These are phyloP conservation scores for Conchocele bisecta DNA, from an alignment of 2,888 invertebrate species.

Conservation along the genomic window DNA sequence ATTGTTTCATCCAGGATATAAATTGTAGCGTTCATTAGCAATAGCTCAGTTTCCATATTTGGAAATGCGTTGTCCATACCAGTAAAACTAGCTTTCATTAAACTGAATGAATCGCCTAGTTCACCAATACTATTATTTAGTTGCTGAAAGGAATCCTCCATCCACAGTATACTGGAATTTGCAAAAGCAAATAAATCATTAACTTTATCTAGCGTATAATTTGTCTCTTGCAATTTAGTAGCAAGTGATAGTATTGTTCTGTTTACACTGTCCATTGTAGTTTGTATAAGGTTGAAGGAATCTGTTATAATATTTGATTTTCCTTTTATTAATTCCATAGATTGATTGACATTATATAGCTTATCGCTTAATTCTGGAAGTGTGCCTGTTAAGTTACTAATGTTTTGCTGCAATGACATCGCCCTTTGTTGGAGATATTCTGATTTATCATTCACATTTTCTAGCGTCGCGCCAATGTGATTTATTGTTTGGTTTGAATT, in stretches of 20 bases:
- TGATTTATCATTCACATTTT: not conserved
- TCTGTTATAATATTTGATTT: conserved; percentile 22
- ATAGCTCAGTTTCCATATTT: no score
- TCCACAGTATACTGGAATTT: no score
- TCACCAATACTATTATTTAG: conserved; percentile 6
- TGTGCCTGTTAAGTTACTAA: conserved; percentile 18
- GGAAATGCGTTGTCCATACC: conserved; percentile 44
- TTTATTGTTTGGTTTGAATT: not conserved
- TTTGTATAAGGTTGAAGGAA: conserved; percentile 22
- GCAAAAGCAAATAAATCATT: conserved; percentile 28
- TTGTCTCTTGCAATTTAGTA: conserved; percentile 25
- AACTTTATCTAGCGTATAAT: conserved; percentile 20
- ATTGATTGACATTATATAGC: conserved; percentile 38
- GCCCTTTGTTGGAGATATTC: not conserved
- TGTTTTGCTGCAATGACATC: not conserved
- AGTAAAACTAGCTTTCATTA: conserved; percentile 22
- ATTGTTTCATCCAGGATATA: no score
- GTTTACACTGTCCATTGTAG: conserved; percentile 18
- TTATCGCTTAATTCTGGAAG: conserved; percentile 20
- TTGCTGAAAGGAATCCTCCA: conserved; percentile 18
- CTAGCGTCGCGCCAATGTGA: not conserved
- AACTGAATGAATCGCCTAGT: conserved; percentile 17
- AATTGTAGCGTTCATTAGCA: no score
- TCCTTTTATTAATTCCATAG: conserved; percentile 23
- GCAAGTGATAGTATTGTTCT: conserved; percentile 10